Conservation (phyloP, 2,797 vertebrate genomes). For the Cuniculus paca region DNA sequence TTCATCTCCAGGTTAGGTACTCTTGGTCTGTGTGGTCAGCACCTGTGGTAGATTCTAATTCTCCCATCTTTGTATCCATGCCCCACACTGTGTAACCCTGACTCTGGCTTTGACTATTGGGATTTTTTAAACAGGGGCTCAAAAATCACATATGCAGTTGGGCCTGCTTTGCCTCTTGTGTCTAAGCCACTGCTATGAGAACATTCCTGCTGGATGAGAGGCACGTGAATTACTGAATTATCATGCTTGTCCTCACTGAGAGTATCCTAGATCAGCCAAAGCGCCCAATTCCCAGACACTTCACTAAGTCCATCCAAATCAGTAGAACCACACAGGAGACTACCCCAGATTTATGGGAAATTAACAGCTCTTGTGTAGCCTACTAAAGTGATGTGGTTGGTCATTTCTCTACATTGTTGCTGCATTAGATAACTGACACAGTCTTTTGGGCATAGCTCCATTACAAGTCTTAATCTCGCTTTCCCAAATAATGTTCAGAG, state of each 20-base stretch:
- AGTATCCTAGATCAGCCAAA: background rate
- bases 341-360: background rate
- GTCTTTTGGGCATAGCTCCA: background rate
- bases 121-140: background rate
- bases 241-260: background rate
- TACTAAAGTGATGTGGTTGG: background rate
- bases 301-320: background rate
- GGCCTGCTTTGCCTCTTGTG: background rate
- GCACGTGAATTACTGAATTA: background rate
- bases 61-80: background rate
- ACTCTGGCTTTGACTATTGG: background rate
- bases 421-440: background rate
- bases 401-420: background rate
- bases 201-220: background rate
- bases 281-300: background rate
- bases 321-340: background rate
- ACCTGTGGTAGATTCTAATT: background rate
- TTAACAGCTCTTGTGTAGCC: background rate
- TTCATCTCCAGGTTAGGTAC: background rate
- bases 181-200: background rate
- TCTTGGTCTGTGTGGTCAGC: background rate
- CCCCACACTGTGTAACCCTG: background rate
- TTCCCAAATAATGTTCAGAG: background rate
- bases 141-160: background rate
- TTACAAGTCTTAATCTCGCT: background rate